Evolutionary conservation across 2,113 vertebrate species (phyloP).

Genomic region (Oxyura jamaicensis): DNA sequence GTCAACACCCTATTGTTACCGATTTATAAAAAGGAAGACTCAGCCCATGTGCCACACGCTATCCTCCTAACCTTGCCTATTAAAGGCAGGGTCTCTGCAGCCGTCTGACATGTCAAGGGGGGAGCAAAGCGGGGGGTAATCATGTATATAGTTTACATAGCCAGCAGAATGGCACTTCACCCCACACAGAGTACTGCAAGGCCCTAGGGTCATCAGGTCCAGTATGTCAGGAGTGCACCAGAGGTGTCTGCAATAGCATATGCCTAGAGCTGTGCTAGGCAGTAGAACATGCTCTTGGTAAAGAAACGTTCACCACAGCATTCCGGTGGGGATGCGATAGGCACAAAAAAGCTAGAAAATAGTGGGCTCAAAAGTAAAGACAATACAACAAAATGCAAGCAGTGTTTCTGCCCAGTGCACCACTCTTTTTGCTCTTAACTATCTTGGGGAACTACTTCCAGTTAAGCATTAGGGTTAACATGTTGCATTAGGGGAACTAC

Average conservation of each 20-base stretch:
- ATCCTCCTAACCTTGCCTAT: slow-evolving; percentile 62
- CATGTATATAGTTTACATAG: slow-evolving; percentile 4
- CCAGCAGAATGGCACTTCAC: slow-evolving; percentile 6
- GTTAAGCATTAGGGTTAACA: not conserved
- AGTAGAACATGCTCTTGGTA: fast-evolving
- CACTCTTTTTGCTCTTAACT: not conserved
- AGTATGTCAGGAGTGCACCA: not conserved
- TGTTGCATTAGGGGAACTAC: not conserved
- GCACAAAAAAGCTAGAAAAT: not conserved
- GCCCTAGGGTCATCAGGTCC: not conserved
- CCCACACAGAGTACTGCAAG: not conserved
- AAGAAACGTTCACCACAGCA: not conserved
- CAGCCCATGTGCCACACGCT: not conserved
- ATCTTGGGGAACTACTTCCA: not conserved
- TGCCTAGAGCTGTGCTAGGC: not conserved
- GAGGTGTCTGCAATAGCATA: not conserved
- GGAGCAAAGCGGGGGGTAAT: not conserved
- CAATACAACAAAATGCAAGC: not conserved
- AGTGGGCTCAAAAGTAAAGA: not conserved
- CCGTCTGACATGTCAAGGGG: not conserved
- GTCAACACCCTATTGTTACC: slow-evolving; percentile 65
- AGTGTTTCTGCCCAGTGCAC: not conserved
- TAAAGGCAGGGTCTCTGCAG: slow-evolving; percentile 56
- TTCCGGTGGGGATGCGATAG: not conserved
- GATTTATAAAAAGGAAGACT: slow-evolving; percentile 38